Conservation (phyloP, 2,797 vertebrate genomes). For the Amblyopsis hoosieri region DNA sequence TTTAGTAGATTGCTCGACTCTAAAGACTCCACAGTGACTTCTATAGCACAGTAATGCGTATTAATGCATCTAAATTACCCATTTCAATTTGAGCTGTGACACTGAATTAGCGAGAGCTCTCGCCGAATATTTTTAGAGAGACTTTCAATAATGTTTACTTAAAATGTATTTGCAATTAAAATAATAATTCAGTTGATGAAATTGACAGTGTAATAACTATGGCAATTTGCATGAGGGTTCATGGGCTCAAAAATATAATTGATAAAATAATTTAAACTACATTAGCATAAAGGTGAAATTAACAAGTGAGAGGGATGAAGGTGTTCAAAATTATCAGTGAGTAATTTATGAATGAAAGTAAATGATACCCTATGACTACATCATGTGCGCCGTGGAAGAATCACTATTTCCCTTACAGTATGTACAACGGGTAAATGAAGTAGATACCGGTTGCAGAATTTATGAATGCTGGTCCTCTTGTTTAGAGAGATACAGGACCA, state of each 20-base stretch:
- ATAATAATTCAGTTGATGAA: not conserved
- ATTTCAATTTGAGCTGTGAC: conserved; percentile 10
- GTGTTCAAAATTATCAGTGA: not conserved
- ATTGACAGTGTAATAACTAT: not conserved
- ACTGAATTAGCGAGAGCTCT: conserved; percentile 2
- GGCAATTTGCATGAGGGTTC: not conserved
- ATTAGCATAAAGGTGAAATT: not conserved
- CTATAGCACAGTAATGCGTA: not conserved
- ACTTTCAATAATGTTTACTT: not conserved
- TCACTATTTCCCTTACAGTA: not conserved
- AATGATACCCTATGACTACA: not conserved
- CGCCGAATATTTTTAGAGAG: conserved; percentile 4
- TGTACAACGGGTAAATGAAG: too few relatives aligned
- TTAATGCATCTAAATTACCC: conserved; percentile 2
- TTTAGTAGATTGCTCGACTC: conserved; percentile 47
- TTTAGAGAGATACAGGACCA: too few relatives aligned
- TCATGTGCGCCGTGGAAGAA: not conserved
- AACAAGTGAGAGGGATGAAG: not conserved
- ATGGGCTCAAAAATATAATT: not conserved
- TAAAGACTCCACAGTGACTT: conserved; percentile 54
- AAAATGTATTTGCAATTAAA: not conserved
- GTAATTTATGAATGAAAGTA: not conserved
- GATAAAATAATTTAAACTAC: not conserved
- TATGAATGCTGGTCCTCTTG: too few relatives aligned
- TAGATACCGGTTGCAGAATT: too few relatives aligned